Percentiles rank a stretch among this genome's conserved stretches.
These are phyloP conservation scores for Gallinago solitaria DNA, from an alignment of 2,797 vertebrate genomes.

Conservation along the genomic window DNA sequence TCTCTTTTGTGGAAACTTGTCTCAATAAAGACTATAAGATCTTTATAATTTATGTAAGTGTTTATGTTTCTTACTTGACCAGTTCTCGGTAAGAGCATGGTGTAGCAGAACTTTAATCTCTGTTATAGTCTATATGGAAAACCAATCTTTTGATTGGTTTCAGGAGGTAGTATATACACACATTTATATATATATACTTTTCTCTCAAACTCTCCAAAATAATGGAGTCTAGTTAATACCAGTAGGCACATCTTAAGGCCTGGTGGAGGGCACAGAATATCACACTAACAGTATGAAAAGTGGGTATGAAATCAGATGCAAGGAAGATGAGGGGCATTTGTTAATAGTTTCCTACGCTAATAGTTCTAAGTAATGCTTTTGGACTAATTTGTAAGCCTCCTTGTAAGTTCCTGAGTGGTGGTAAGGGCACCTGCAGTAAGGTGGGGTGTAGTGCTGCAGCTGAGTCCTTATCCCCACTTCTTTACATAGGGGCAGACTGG, in stretches of 20 bases:
- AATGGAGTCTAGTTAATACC: background rate
- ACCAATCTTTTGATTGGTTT: background rate
- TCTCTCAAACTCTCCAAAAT: background rate
- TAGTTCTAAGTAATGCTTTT: background rate
- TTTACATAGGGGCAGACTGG: background rate
- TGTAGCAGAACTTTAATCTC: background rate
- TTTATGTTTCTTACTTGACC: conserved; percentile 9
- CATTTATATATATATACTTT: background rate
- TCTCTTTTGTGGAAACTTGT: conserved; percentile 1
- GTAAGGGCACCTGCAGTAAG: background rate
- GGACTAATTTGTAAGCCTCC: background rate
- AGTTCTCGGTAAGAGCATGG: background rate
- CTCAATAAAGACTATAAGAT: background rate
- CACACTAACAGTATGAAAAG: background rate
- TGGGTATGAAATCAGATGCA: background rate
- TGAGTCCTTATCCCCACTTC: background rate
- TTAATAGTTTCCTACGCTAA: background rate
- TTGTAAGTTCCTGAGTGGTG: background rate
- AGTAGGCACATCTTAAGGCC: background rate
- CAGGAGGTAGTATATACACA: fast-evolving
- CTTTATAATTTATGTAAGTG: background rate
- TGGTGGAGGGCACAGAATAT: fast-evolving
- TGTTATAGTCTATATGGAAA: background rate
- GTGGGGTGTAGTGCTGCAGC: background rate
- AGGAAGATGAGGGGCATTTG: background rate